Percentiles rank a stretch among this genome's conserved stretches.
phyloP scores from a whole-genome alignment of 2,888 invertebrate species.

The Parnassius glacialis region DNA sequence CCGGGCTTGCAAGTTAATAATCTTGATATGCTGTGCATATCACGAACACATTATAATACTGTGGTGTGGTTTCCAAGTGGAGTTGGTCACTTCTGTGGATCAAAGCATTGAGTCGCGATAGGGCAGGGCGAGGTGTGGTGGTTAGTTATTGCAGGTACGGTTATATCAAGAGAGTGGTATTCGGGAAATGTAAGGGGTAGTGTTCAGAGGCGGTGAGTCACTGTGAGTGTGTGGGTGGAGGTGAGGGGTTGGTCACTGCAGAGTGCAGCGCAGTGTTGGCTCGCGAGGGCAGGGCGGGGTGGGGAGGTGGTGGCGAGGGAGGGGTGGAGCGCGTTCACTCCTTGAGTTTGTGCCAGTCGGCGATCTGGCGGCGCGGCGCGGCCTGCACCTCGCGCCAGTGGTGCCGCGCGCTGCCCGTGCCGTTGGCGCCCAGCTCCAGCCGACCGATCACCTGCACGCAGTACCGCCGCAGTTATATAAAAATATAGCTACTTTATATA shows the following conservation, averaged over 20 bases:
- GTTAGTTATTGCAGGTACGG: too few relatives aligned
- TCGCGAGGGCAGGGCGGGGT: not conserved
- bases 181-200: too few relatives aligned
- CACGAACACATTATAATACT: too few relatives aligned
- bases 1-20: too few relatives aligned
- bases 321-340: conserved; percentile 81
- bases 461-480: not conserved
- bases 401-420: conserved; percentile 91
- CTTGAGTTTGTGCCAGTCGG: conserved; percentile 99
- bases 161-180: too few relatives aligned
- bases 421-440: conserved; percentile 93
- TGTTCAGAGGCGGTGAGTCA: too few relatives aligned
- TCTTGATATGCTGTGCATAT: too few relatives aligned
- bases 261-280: not conserved
- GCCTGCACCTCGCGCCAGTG: conserved; percentile 99
- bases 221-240: too few relatives aligned
- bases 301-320: conserved; percentile 9
- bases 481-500: not conserved
- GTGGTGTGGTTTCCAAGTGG: too few relatives aligned
- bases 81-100: too few relatives aligned
- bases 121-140: too few relatives aligned
- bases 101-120: too few relatives aligned
- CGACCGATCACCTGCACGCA: conserved; percentile 93
- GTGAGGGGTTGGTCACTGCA: not conserved
- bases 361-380: conserved; percentile 98